These are phyloP conservation scores for Anas bahamensis DNA, from an alignment of 2,797 vertebrate species.

Conservation along the genomic window DNA sequence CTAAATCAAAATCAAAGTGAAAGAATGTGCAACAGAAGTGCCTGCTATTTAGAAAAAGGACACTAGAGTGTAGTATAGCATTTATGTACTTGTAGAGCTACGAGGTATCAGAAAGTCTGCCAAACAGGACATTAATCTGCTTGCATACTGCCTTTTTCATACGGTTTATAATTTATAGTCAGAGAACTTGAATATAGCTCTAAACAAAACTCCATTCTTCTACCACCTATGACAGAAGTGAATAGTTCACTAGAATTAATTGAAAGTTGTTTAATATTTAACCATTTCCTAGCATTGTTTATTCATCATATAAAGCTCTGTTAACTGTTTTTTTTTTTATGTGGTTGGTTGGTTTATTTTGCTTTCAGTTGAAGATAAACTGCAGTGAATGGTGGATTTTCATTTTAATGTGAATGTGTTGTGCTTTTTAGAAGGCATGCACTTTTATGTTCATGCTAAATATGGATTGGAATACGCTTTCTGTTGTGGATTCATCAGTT, in stretches of 20 bases:
- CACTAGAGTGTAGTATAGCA: constrained; percentile 74
- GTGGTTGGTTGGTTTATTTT: neutral
- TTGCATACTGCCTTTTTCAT: neutral
- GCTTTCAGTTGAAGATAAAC: neutral
- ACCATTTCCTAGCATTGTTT: neutral
- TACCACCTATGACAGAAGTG: neutral
- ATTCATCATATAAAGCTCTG: neutral
- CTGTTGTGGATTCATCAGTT: neutral
- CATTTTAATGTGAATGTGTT: neutral
- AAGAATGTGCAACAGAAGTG: neutral
- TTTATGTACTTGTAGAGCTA: neutral
- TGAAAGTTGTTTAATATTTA: neutral
- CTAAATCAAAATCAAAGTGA: neutral
- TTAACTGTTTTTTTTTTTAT: neutral
- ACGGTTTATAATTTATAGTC: neutral
- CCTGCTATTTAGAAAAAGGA: constrained; percentile 14
- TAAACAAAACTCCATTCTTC: neutral
- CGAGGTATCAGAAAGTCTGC: accelerated
- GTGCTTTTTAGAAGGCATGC: neutral
- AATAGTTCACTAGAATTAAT: neutral
- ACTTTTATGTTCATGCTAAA: neutral
- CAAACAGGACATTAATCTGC: neutral
- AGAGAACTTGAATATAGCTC: too few species aligned
- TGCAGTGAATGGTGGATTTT: neutral
- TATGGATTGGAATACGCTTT: neutral